These are phyloP conservation scores for Gymnodraco acuticeps DNA, from an alignment of 2,797 vertebrate species.

Conservation along the genomic window DNA sequence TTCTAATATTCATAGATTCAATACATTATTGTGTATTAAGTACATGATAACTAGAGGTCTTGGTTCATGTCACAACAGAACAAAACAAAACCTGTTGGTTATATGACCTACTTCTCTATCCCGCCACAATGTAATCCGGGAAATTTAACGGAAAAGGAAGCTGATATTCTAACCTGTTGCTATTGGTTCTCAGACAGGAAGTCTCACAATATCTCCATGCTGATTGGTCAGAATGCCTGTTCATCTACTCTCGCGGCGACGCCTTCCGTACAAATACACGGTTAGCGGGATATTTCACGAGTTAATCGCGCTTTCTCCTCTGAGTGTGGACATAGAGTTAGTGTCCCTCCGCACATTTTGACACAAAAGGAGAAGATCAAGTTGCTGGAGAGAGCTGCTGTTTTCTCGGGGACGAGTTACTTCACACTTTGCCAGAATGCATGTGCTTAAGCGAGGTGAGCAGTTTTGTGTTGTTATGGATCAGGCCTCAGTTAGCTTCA, in stretches of 20 bases:
- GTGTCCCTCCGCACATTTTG: rapidly evolving
- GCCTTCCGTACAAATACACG: constrained; percentile 46
- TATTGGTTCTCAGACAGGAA: constrained; percentile 34
- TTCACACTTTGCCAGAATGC: constrained; percentile 80
- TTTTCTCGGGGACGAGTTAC: constrained; percentile 7
- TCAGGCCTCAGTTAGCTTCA: constrained; percentile 19
- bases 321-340: rapidly evolving
- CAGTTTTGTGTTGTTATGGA: neutral
- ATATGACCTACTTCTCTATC: constrained; percentile 42
- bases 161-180: rapidly evolving
- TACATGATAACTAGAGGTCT: neutral
- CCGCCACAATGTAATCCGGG: constrained; percentile 48
- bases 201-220: rapidly evolving
- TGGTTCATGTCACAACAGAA: neutral
- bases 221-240: constrained; percentile 46
- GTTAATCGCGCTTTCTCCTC: constrained; percentile 47
- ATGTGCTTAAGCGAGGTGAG: constrained; percentile 94
- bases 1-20: neutral
- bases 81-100: constrained; percentile 1
- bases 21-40: rapidly evolving
- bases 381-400: constrained; percentile 17
- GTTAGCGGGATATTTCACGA: constrained; percentile 52
- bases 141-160: constrained; percentile 30
- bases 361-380: neutral
- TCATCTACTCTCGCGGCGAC: rapidly evolving